These are phyloP conservation scores for Arnoldichthys spilopterus DNA, from an alignment of 2,797 vertebrate species.

Conservation along the genomic window DNA sequence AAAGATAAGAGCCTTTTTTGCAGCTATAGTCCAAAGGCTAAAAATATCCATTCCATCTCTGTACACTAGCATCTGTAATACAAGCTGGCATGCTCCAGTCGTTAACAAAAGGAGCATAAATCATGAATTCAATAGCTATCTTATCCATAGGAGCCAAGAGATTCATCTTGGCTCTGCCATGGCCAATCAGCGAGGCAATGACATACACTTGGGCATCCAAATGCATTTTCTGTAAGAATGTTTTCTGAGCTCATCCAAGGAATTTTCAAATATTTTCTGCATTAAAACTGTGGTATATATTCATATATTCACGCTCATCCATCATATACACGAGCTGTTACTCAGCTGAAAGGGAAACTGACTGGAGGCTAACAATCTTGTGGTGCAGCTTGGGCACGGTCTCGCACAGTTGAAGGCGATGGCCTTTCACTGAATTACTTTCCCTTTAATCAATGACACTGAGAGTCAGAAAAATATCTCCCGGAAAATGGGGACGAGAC, in stretches of 20 bases:
- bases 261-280: background rate
- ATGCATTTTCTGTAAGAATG: background rate
- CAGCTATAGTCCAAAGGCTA: slow-evolving; percentile 13
- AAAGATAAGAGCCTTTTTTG: background rate
- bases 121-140: slow-evolving; percentile 5
- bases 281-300: slow-evolving; percentile 9
- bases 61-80: slow-evolving; percentile 17
- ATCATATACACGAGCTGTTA: slow-evolving; percentile 59
- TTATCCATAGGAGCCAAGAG: background rate
- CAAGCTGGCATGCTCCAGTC: background rate
- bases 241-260: background rate
- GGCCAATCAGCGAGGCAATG: background rate
- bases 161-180: slow-evolving; percentile 27
- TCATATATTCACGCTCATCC: slow-evolving; percentile 59
- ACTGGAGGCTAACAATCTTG: slow-evolving; percentile 69
- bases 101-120: slow-evolving; percentile 29
- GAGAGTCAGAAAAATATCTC: slow-evolving; percentile 62
- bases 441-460: slow-evolving; percentile 74
- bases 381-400: slow-evolving; percentile 59
- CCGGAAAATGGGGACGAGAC: slow-evolving; percentile 54
- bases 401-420: slow-evolving; percentile 60
- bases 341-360: slow-evolving; percentile 56
- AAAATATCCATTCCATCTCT: slow-evolving; percentile 1
- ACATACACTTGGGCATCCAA: background rate
- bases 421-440: slow-evolving; percentile 71